Evolutionary conservation across 2,113 vertebrate species (phyloP), one percentile per base, ranked within the genome.

Genomic region (Erpornis zantholeuca): DNA sequence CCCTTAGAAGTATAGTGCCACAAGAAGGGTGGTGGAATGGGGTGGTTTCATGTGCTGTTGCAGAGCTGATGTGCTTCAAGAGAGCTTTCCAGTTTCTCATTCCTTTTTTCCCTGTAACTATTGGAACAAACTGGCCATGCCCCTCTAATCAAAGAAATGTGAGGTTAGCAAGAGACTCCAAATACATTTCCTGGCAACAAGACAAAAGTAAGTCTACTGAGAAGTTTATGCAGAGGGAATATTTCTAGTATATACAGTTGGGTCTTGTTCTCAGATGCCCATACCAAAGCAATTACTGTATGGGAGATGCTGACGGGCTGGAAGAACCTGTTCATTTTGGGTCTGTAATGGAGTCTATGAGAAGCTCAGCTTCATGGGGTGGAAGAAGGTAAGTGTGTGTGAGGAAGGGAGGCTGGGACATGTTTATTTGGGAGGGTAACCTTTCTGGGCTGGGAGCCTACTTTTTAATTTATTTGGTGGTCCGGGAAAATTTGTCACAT

Each of bases 261-360:
- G 96, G 94, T 97, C 91, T 77, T 96, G 94, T 95, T 91, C 91
- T 96, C 78, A 94, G 91, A 94, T 92, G 96, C 82, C 90, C 95
- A 96, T 91, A 82, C 96, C 91, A 91, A 82, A 94, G 94, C 63
- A 89, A 94, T 96, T 90, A 95, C 86, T 69, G 35, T 9, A 80
- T 28, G 59, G 84, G 84, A 94, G 91, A 94, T 96, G 89, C 66
- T 0, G 6, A 54, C 53, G 95, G 81, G 63, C 87, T 96, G 94
- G 94, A 94, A 92, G 95, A 94, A 96, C 89, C 94, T 94, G 93
- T 61, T 92, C 87, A 66, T 85, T 92, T 78, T 80, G 87, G 31
- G 66, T 79, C 86, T 75, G 65, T 89, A 79, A 87, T 69, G 89
- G 78, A 85, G 84, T 53, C 86, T 90, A 73, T 49, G 82, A 96